Evolutionary conservation across 2,797 vertebrate species (phyloP).

Genomic region (Gadopsis bispinosus): DNA sequence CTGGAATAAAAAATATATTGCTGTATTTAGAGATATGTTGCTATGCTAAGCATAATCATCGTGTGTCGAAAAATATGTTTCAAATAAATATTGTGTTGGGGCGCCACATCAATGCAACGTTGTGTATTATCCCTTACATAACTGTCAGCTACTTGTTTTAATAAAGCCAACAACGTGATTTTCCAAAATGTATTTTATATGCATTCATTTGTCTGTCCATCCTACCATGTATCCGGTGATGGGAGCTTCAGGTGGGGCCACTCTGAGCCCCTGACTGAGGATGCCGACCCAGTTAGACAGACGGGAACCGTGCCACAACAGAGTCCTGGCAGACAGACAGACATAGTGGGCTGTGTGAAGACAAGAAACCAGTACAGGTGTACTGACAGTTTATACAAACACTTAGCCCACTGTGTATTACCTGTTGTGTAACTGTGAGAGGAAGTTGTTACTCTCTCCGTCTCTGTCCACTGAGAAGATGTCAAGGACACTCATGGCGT

Average conservation of each 20-base stretch:
- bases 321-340: constrained; percentile 79
- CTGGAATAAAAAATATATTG: background rate
- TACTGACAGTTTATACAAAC: background rate
- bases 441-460: constrained; percentile 84
- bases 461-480: constrained; percentile 88
- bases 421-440: constrained; percentile 88
- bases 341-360: background rate
- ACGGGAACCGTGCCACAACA: constrained; percentile 94
- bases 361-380: background rate
- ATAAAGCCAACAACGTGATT: background rate
- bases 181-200: background rate
- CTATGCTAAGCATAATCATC: background rate
- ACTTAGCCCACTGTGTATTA: constrained; percentile 35
- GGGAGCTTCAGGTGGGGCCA: constrained; percentile 92
- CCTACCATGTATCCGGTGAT: constrained; percentile 93
- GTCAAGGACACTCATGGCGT: constrained; percentile 89
- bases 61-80: background rate
- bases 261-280: constrained; percentile 89
- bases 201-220: background rate
- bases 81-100: too few relatives aligned
- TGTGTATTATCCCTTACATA: background rate
- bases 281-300: constrained; percentile 94
- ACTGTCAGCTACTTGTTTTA: background rate
- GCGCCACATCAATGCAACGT: background rate
- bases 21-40: background rate